Evolutionary conservation across 2,888 invertebrate species (phyloP).

Genomic region (Trachelus iudaicus): DNA sequence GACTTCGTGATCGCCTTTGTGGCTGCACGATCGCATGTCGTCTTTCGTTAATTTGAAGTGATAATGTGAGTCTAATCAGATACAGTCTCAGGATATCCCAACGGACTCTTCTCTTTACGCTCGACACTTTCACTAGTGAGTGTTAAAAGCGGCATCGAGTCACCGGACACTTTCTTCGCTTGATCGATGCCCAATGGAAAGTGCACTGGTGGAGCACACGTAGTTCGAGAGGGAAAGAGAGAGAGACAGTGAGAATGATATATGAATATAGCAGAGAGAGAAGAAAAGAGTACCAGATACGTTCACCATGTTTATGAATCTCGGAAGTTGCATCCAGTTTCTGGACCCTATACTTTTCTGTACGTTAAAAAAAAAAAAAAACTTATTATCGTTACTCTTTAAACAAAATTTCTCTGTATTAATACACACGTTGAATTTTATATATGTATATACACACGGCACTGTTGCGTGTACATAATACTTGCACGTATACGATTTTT

Average conservation of each 20-base stretch:
- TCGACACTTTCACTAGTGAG: slow-evolving; percentile 62
- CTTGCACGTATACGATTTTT: neutral
- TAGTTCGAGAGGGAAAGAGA: neutral
- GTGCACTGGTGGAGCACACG: slow-evolving; percentile 29
- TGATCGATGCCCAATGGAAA: slow-evolving; percentile 62
- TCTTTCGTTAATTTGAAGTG: neutral
- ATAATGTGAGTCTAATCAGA: neutral
- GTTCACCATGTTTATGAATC: no score
- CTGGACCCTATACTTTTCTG: no score
- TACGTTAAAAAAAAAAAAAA: neutral
- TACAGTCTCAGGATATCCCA: neutral
- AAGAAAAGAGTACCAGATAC: no score
- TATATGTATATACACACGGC: neutral
- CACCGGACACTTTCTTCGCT: slow-evolving; percentile 64
- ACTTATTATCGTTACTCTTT: neutral
- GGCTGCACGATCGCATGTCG: neutral
- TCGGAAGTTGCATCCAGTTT: no score
- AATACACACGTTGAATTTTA: neutral
- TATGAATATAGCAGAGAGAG: neutral
- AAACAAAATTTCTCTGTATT: neutral
- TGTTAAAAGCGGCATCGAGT: slow-evolving; percentile 45
- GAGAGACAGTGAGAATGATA: neutral
- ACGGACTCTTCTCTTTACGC: slow-evolving; percentile 3
- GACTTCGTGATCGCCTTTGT: neutral
- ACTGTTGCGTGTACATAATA: neutral